Evolutionary conservation across 2,797 vertebrate species (phyloP).

Genomic region (Melanogrammus aeglefinus): DNA sequence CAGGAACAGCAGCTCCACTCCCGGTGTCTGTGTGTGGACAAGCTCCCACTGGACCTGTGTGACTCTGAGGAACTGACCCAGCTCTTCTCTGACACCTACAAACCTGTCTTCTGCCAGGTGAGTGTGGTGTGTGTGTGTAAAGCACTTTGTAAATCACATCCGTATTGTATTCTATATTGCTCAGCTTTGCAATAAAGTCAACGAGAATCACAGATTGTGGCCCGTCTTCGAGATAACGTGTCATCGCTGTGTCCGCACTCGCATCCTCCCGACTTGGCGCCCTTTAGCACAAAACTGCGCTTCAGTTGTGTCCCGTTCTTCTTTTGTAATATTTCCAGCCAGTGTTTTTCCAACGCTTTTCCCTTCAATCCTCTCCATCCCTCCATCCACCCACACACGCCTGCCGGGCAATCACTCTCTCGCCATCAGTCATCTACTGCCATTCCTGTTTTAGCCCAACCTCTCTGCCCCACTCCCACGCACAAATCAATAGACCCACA

Average conservation of each 20-base stretch:
- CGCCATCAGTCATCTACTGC: slow-evolving; percentile 49
- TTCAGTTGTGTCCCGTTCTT: neutral
- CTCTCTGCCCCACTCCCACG: slow-evolving; percentile 63
- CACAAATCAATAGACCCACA: slow-evolving; percentile 73
- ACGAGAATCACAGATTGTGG: too few species aligned
- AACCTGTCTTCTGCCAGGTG: slow-evolving; percentile 96
- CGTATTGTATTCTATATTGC: too few species aligned
- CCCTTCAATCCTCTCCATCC: slow-evolving; percentile 14
- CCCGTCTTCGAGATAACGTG: too few species aligned
- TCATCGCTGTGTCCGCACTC: too few species aligned
- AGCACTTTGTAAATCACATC: too few species aligned
- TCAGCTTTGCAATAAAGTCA: too few species aligned
- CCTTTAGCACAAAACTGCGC: neutral
- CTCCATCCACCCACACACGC: slow-evolving; percentile 49
- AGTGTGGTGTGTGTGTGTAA: slow-evolving; percentile 20
- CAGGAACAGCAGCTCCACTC: slow-evolving; percentile 90
- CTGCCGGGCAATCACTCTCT: slow-evolving; percentile 52
- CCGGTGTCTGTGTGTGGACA: slow-evolving; percentile 92
- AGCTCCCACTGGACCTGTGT: slow-evolving; percentile 81
- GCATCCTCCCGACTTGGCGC: neutral
- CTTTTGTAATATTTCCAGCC: neutral
- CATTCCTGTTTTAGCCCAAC: slow-evolving; percentile 68
- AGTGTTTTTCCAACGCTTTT: slow-evolving; percentile 10
- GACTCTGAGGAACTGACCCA: slow-evolving; percentile 85
- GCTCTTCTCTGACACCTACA: slow-evolving; percentile 85